Base-by-base conservation (phyloP, 2,113 vertebrate species). In the Oncorhynchus tshawytscha region DNA sequence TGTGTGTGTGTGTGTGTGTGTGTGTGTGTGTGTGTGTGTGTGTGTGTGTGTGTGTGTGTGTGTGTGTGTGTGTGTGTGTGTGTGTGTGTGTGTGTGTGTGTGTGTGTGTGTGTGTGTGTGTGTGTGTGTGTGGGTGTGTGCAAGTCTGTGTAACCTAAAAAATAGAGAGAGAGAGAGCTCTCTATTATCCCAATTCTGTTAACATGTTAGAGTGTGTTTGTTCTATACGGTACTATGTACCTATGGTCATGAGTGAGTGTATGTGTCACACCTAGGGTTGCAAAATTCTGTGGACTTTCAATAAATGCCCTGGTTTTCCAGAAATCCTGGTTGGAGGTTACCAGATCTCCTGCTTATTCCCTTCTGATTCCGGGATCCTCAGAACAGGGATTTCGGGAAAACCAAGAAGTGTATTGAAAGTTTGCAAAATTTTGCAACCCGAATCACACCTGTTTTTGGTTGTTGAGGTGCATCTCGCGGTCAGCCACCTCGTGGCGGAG, bases 381-480 rank as follows among this genome's bases (percentile, higher is more conserved):
- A 8, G 8, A 39, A 39, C 39, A 0, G 39, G 2, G 39, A 45
- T 45, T 45, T 45, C 1, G 9, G 39, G 39, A 45, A 45, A 45
- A 45, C 9, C 39, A 45, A 45, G 9, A 45, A 45, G 9, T 45
- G 2, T 45, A 12, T 45, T 12, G 39, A 45, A 45, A 11, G 39
- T 45, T 45, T 2, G 8, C 39, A 11, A 9, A 45, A 9, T 45
- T 45, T 45, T 45, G 8, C 39, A 20, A 20, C 54, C 54, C 9
- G 4, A 22, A 45, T n/a, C 20, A 4, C 6, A 93, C 97, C 88
- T 98, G 97, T 88, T 99, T 99, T 91, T 99, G 98, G 91, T 98
- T 99, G 91, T 97, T 99, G 2, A 99, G 96, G 87, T 98, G 97
- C 96, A 99, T 98, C 90, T 99, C 98, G 1, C 97, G 85, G 90